A percentile compares a stretch with the other conserved stretches of the same genome.
Evolutionary conservation across 1,140 invertebrate species (phyloP).

Genomic region (Anadara kagoshimensis): DNA sequence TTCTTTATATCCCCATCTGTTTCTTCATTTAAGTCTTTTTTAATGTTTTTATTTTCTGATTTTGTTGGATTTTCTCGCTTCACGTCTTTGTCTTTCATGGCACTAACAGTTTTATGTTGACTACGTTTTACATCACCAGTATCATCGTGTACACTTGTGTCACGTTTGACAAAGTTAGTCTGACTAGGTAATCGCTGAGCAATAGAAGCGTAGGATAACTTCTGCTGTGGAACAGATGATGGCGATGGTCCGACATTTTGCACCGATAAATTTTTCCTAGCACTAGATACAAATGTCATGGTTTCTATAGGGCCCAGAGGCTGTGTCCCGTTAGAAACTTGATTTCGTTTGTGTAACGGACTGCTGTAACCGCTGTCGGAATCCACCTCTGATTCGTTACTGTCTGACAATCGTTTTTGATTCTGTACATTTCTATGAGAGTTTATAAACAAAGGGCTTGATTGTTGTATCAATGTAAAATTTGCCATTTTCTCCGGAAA

Average conservation of each 20-base stretch:
- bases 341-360: slow-evolving; percentile 61
- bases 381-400: slow-evolving; percentile 52
- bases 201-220: slow-evolving; percentile 44
- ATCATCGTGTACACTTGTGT: slow-evolving; percentile 6
- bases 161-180: neutral
- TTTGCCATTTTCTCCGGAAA: slow-evolving; percentile 55
- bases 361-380: slow-evolving; percentile 69
- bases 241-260: neutral
- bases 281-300: neutral
- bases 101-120: neutral
- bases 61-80: neutral
- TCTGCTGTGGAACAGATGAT: slow-evolving; percentile 20
- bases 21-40: slow-evolving; percentile 21
- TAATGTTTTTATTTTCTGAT: neutral
- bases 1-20: slow-evolving; percentile 29
- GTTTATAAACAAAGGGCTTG: slow-evolving; percentile 48
- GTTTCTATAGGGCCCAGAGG: slow-evolving; percentile 29
- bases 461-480: slow-evolving; percentile 49
- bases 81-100: neutral
- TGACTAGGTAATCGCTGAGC: slow-evolving; percentile 42
- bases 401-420: slow-evolving; percentile 5
- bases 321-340: slow-evolving; percentile 57
- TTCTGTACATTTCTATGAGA: slow-evolving; percentile 3
- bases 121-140: neutral
- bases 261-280: neutral